These are phyloP conservation scores for Carlito syrichta DNA, from an alignment of 2,113 vertebrate genomes.

Conservation along the genomic window DNA sequence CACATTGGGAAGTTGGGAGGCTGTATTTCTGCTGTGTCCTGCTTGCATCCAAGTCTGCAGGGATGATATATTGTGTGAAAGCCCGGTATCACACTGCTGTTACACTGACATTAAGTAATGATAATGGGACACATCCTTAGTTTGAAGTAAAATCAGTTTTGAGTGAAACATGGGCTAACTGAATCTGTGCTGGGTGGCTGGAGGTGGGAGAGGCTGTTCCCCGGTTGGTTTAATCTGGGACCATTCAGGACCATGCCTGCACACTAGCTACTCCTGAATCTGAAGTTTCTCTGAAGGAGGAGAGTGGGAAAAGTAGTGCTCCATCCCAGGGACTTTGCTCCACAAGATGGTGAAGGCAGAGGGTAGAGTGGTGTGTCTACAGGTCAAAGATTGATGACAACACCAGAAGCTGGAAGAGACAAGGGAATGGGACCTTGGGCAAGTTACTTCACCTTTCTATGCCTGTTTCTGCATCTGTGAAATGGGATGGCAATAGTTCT, in stretches of 20 bases:
- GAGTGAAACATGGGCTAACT: slow-evolving; percentile 41
- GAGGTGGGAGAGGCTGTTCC: not conserved
- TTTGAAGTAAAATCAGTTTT: slow-evolving; percentile 72
- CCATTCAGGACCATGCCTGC: not conserved
- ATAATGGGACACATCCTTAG: slow-evolving; percentile 72
- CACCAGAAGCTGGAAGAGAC: not conserved
- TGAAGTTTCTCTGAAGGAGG: not conserved
- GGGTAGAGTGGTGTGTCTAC: not conserved
- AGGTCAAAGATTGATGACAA: not conserved
- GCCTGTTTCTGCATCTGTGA: not conserved
- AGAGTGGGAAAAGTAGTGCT: not conserved
- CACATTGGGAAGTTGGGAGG: slow-evolving; percentile 68
- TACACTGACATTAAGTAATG: slow-evolving; percentile 81
- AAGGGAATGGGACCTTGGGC: not conserved
- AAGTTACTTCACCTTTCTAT: not conserved
- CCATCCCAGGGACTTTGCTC: not conserved
- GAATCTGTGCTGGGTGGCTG: not conserved
- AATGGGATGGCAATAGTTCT: not conserved
- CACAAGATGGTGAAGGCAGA: not conserved
- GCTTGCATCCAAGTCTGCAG: slow-evolving; percentile 79
- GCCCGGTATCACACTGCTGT: slow-evolving; percentile 64
- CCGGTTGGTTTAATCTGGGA: not conserved
- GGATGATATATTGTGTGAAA: slow-evolving; percentile 79
- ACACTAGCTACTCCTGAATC: not conserved
- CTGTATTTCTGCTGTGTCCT: slow-evolving; percentile 81